Conservation (phyloP, 2,888 invertebrate genomes). For the Pocota personata region DNA sequence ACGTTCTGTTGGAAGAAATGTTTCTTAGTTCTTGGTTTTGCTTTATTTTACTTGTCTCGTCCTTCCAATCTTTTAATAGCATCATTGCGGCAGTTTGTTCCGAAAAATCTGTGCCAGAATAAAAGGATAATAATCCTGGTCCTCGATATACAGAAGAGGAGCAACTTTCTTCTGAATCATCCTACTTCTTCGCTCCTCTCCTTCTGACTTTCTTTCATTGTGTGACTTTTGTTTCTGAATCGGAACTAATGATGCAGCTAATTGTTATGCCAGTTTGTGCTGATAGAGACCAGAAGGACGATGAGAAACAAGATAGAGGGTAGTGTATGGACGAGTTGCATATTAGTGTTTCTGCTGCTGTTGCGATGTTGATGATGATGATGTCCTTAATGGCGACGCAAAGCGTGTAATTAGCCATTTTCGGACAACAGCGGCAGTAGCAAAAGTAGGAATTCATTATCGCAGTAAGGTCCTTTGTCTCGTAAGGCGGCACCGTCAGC, state of each 20-base stretch:
- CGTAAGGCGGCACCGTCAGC: neutral
- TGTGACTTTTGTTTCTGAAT: constrained; percentile 69
- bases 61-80: constrained; percentile 58
- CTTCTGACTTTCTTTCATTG: constrained; percentile 5
- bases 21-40: constrained; percentile 57
- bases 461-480: constrained; percentile 52
- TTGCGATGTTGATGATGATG: constrained; percentile 55
- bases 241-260: constrained; percentile 74
- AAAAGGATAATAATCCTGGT: constrained; percentile 68
- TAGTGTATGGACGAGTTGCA: constrained; percentile 42
- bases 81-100: constrained; percentile 64
- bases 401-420: constrained; percentile 71
- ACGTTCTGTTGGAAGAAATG: constrained; percentile 62
- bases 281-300: constrained; percentile 25
- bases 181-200: neutral
- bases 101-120: constrained; percentile 70
- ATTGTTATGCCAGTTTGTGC: constrained; percentile 70
- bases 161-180: constrained; percentile 37
- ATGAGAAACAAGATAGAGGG: neutral
- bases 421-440: constrained; percentile 58
- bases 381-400: constrained; percentile 65
- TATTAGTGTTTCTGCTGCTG: constrained; percentile 62
- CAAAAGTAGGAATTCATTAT: constrained; percentile 58
- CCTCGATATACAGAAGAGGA: constrained; percentile 29
- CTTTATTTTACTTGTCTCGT: constrained; percentile 45